A percentile compares a stretch with the other conserved stretches of the same genome.
Evolutionary conservation across 2,113 vertebrate genomes (phyloP).

Genomic region (Panthera uncia): DNA sequence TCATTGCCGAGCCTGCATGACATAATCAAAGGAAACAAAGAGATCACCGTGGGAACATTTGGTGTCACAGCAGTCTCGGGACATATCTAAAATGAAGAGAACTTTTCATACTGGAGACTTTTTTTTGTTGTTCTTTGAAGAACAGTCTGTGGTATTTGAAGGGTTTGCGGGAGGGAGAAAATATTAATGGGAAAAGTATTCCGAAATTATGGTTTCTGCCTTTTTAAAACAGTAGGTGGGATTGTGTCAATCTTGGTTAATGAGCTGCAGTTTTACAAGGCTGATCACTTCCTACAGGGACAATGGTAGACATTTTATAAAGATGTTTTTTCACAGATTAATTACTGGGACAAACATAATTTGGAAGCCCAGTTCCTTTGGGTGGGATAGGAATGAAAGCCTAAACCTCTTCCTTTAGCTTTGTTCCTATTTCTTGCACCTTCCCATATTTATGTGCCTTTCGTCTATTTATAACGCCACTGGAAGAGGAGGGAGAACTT

Average conservation of each 20-base stretch:
- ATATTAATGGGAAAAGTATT: conserved; percentile 82
- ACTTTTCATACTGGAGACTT: conserved; percentile 80
- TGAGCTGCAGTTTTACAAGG: conserved; percentile 82
- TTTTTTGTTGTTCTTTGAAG: conserved; percentile 82
- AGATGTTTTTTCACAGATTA: conserved; percentile 84
- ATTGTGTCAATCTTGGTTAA: conserved; percentile 83
- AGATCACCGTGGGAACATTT: conserved; percentile 92
- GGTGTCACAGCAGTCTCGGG: conserved; percentile 93
- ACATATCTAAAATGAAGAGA: conserved; percentile 87
- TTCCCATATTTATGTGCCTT: conserved; percentile 99
- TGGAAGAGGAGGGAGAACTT: conserved; percentile 85
- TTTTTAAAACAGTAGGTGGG: conserved; percentile 80
- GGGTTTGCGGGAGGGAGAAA: conserved; percentile 79
- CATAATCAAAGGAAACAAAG: conserved; percentile 96
- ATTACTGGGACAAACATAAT: conserved; percentile 83
- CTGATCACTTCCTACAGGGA: conserved; percentile 83
- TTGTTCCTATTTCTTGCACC: conserved; percentile 91
- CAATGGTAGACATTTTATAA: conserved; percentile 83
- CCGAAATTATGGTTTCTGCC: conserved; percentile 82
- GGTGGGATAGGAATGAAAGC: conserved; percentile 88
- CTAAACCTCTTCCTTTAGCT: conserved; percentile 87
- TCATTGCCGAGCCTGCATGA: conserved; percentile 94
- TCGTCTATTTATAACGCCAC: conserved; percentile 93
- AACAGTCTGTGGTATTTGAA: conserved; percentile 85
- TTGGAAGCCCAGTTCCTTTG: conserved; percentile 84